Conservation (phyloP, 2,797 vertebrate species). For the Taeniopygia guttata region DNA sequence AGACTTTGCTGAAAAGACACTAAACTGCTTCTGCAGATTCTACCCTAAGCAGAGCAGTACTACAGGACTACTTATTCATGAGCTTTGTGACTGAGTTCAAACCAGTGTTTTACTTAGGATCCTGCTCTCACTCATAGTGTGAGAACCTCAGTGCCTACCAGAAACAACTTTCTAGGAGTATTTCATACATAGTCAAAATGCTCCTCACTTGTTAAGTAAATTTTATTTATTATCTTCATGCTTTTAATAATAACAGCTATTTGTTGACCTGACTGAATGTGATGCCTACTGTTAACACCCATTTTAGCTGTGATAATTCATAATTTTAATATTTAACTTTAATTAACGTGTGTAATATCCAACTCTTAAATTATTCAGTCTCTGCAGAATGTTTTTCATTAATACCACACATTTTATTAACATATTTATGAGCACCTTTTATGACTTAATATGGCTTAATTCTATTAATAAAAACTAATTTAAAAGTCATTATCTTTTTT, state of each 20-base stretch:
- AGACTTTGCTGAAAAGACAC: background rate
- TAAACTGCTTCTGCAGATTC: background rate
- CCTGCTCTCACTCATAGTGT: background rate
- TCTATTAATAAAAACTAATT: conserved; percentile 75
- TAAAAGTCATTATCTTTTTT: conserved; percentile 68
- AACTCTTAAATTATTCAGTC: conserved; percentile 57
- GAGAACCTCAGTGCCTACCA: background rate
- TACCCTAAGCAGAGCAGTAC: background rate
- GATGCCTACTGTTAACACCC: background rate
- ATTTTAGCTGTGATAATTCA: conserved; percentile 45
- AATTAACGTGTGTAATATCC: conserved; percentile 45
- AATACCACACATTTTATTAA: conserved; percentile 55
- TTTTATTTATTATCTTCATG: background rate
- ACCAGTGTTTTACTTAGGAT: background rate
- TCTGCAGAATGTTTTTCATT: conserved; percentile 65
- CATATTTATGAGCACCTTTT: conserved; percentile 69
- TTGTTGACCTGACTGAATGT: conserved; percentile 19
- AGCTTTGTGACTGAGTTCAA: background rate
- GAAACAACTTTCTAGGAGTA: background rate
- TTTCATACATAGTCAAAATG: background rate
- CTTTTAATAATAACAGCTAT: background rate
- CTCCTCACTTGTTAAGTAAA: background rate
- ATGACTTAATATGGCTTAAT: conserved; percentile 66
- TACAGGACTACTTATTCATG: background rate
- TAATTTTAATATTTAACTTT: conserved; percentile 65